Evolutionary conservation across 1,140 invertebrate genomes (phyloP), one percentile per base, ranked within the genome.

Genomic region (Riptortus pedestris): DNA sequence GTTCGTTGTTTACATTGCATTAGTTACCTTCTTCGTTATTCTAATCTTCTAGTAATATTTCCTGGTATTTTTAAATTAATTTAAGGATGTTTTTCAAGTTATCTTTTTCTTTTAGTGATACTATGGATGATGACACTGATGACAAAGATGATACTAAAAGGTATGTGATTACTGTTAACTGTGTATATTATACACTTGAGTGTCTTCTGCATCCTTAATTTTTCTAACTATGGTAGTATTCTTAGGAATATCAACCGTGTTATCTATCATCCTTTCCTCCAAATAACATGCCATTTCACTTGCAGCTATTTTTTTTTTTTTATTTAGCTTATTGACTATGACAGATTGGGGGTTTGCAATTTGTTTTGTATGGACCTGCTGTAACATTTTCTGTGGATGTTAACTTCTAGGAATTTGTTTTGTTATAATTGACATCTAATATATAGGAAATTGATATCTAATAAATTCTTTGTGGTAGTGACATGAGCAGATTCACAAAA

Each of bases 101-200:
- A 18, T 38, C 48, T 57, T 16, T 52, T 58, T 33, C 24, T 66
- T 67, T 61, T 63, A 79, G 77, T 69, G 75, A 78, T 67, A 77
- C 73, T 29, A 82, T 84, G 78, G 82, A 85, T 67, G 81, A 85
- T 71, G 82, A 84, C 65, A 80, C 77, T 65, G 83, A 85, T 70
- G 83, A 85, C 68, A 84, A 83, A 71, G 83, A 83, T 72, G 80
- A 85, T 70, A 80, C 80, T 47, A 85, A 85, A 78, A 76, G 83
- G 83, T 85, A 75, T 75, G 69, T n/a, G n/a, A n/a, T 65, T 55
- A 47, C 0, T 9, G 7, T 29, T 55, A 28, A 22, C 20, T 27
- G 12, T 3, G 57, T n/a, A 43, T 26, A 16, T 62, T 16, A 51
- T 62, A 22, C 14, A 5, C 48, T 27, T 3, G 18, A 12, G 28